Conservation (phyloP, 2,888 invertebrate species). For the Chrysolina americana region DNA sequence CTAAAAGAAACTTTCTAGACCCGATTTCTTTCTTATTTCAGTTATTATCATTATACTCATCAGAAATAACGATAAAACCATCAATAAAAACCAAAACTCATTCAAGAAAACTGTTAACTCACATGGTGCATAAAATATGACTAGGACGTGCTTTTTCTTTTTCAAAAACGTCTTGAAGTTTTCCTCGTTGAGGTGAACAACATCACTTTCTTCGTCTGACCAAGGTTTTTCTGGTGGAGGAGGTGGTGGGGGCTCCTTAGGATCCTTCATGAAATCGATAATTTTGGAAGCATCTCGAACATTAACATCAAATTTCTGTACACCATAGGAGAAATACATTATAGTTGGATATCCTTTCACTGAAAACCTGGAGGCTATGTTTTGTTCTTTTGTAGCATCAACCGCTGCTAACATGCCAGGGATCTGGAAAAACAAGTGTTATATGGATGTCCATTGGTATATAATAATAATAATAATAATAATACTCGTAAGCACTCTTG, state of each 20-base stretch:
- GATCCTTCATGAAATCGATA: conserved; percentile 87
- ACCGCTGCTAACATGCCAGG: conserved; percentile 86
- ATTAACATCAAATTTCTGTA: conserved; percentile 84
- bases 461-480: no score
- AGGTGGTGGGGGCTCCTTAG: conserved; percentile 85
- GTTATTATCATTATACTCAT: no score
- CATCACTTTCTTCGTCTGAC: conserved; percentile 82
- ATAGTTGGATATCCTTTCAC: conserved; percentile 87
- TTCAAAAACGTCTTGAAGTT: conserved; percentile 82
- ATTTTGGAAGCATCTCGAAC: conserved; percentile 84
- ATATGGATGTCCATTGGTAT: neutral
- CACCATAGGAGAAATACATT: conserved; percentile 84
- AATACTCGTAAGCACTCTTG: no score
- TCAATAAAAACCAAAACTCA: neutral
- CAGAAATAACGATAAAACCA: no score
- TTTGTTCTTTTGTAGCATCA: conserved; percentile 85
- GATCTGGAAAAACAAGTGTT: conserved; percentile 69
- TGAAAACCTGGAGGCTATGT: conserved; percentile 78
- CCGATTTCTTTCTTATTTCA: no score
- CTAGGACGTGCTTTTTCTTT: conserved; percentile 88
- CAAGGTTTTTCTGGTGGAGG: conserved; percentile 87
- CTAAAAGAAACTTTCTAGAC: conserved; percentile 67
- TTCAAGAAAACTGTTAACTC: conserved; percentile 68
- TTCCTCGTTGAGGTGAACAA: conserved; percentile 82
- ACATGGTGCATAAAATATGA: conserved; percentile 96